phyloP scores from a whole-genome alignment of 2,113 vertebrate species.

The Amphiprion ocellaris region DNA sequence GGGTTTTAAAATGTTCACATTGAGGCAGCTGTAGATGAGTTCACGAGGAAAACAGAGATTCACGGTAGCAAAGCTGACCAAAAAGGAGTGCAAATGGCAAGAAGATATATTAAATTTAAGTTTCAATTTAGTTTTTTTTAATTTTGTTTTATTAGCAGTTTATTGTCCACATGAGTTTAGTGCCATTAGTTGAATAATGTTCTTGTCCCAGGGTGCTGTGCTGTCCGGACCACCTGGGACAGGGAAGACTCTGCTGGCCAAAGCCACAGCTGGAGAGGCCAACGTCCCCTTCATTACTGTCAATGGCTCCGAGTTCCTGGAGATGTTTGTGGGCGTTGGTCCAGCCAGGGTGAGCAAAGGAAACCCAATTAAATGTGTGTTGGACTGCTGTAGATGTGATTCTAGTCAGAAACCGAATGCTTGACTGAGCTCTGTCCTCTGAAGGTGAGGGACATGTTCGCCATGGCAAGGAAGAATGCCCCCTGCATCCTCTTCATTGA shows the following conservation, averaged over 20 bases:
- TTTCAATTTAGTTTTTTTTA: too few species aligned
- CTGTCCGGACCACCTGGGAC: conserved; percentile 97
- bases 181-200: neutral
- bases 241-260: conserved; percentile 96
- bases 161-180: neutral
- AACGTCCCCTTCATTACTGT: conserved; percentile 98
- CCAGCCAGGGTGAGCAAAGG: conserved; percentile 92
- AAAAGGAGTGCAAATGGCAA: too few species aligned
- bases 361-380: neutral
- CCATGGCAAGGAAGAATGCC: conserved; percentile 95
- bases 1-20: too few species aligned
- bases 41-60: too few species aligned
- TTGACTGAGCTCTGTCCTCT: neutral
- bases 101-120: too few species aligned
- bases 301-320: conserved; percentile 97
- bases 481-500: conserved; percentile 99
- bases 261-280: conserved; percentile 97
- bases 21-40: too few species aligned
- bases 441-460: conserved; percentile 95
- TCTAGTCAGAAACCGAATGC: too few species aligned
- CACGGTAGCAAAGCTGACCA: too few species aligned
- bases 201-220: conserved; percentile 90
- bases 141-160: too few species aligned
- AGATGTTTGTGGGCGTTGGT: conserved; percentile 99
- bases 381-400: too few species aligned